These are phyloP conservation scores for Campoletis raptor DNA, from an alignment of 2,888 invertebrate genomes.

Conservation along the genomic window DNA sequence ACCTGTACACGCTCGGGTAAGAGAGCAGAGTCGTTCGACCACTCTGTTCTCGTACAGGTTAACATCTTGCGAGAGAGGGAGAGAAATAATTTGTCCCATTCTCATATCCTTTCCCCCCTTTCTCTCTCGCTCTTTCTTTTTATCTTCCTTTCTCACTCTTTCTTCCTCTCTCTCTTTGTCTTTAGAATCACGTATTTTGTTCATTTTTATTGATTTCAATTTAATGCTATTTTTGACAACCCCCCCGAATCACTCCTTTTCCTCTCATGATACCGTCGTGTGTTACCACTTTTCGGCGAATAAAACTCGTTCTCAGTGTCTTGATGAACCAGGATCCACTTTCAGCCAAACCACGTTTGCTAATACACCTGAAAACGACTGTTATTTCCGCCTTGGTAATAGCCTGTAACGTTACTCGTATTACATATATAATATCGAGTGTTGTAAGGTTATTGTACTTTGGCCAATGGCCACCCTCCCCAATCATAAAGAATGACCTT, in stretches of 20 bases:
- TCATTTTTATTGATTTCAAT: constrained; percentile 43
- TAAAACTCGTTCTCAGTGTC: constrained; percentile 41
- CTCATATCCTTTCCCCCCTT: constrained; percentile 43
- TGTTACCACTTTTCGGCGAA: constrained; percentile 38
- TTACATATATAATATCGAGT: neutral
- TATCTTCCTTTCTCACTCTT: constrained; percentile 1
- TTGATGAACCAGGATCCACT: constrained; percentile 33
- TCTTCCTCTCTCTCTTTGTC: neutral
- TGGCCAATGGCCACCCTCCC: neutral
- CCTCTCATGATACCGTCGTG: neutral
- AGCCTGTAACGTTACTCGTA: constrained; percentile 28
- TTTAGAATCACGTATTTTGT: neutral
- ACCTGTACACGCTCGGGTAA: constrained; percentile 25
- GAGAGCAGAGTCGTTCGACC: constrained; percentile 57
- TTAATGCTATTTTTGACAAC: neutral
- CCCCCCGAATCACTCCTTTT: neutral
- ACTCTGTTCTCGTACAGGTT: constrained; percentile 42
- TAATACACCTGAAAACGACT: constrained; percentile 29
- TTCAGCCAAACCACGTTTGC: constrained; percentile 23
- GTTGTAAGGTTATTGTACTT: constrained; percentile 2
- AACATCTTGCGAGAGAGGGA: constrained; percentile 36
- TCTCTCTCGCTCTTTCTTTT: constrained; percentile 3
- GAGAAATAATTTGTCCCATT: constrained; percentile 48
- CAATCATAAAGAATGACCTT: neutral
- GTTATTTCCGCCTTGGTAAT: constrained; percentile 55